A percentile compares a stretch with the other conserved stretches of the same genome.
Evolutionary conservation across 2,888 invertebrate genomes (phyloP).

Genomic region (Ophonus ardosiacus): DNA sequence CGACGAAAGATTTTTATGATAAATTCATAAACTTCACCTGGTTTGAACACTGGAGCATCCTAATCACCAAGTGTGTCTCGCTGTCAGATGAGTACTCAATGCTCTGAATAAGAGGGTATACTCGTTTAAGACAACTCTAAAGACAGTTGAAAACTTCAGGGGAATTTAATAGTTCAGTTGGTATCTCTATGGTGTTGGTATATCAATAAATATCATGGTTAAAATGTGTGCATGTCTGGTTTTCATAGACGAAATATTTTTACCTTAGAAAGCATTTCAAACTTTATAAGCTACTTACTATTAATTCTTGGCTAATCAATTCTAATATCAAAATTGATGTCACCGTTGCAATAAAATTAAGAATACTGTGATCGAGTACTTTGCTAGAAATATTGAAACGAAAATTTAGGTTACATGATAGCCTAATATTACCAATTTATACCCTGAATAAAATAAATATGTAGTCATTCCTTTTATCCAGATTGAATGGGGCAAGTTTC

Average conservation of each 20-base stretch:
- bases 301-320: not conserved
- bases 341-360: not conserved
- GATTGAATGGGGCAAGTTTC: not conserved
- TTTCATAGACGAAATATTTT: not conserved
- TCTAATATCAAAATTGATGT: not conserved
- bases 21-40: too few species aligned
- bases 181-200: too few species aligned
- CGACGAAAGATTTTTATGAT: too few species aligned
- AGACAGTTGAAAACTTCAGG: too few species aligned
- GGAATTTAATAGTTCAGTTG: too few species aligned
- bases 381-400: conserved; percentile 7
- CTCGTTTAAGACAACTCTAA: too few species aligned
- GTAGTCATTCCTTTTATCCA: not conserved
- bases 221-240: too few species aligned
- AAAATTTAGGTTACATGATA: conserved; percentile 15
- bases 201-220: too few species aligned
- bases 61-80: too few species aligned
- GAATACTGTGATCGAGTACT: not conserved
- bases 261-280: not conserved
- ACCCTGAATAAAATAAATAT: not conserved
- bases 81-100: too few species aligned
- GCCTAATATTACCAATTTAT: conserved; percentile 16
- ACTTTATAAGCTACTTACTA: not conserved
- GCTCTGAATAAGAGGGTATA: too few species aligned
- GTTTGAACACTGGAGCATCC: too few species aligned